These are phyloP conservation scores for Oopsacas minuta DNA, from an alignment of 37 sponge, comb jelly and placozoan species.

Conservation along the genomic window DNA sequence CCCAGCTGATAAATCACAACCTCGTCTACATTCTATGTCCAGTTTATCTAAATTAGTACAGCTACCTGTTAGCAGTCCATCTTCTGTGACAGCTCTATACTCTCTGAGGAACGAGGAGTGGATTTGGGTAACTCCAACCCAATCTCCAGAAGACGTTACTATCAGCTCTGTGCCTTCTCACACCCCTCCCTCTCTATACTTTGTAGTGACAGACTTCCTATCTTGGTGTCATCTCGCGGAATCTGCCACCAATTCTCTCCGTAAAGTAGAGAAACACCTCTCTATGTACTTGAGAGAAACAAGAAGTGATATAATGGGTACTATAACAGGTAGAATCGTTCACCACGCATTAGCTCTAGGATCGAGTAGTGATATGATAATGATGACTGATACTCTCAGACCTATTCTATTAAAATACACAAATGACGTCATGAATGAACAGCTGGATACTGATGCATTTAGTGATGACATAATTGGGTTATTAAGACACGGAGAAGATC, in stretches of 20 bases:
- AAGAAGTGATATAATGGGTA: neutral
- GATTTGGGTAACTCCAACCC: neutral
- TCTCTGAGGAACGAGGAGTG: neutral
- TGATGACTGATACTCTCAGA: neutral
- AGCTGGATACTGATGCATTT: neutral
- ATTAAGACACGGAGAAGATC: neutral
- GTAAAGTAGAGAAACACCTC: neutral
- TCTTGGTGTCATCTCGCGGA: constrained; percentile 15
- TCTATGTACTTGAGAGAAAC: neutral
- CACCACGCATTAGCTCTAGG: neutral
- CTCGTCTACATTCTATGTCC: neutral
- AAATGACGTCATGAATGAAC: neutral
- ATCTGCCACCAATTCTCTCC: neutral
- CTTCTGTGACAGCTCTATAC: neutral
- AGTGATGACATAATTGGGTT: neutral
- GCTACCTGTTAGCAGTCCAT: neutral
- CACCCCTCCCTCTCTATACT: constrained; percentile 3
- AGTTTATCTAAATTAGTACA: neutral
- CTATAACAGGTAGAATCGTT: neutral
- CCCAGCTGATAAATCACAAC: neutral
- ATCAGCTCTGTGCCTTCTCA: neutral
- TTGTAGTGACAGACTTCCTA: neutral
- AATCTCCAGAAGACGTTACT: neutral
- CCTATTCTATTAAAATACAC: neutral
- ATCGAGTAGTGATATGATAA: neutral